Base-by-base conservation (phyloP, 2,113 vertebrate species). In the Lampris megalopsis region DNA sequence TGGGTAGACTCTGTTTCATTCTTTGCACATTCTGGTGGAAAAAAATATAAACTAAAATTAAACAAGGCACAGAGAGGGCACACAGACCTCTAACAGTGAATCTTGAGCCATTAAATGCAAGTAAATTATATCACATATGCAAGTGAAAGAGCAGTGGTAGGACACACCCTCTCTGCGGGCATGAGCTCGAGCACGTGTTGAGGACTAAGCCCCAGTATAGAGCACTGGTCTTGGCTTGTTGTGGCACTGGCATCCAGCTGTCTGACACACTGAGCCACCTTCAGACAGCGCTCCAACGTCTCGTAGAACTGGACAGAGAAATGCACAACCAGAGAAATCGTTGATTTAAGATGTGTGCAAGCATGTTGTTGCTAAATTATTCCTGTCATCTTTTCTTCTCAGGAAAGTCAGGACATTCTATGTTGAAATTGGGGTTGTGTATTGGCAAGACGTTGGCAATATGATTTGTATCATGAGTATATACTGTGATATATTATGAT, bases 221-320 rank as follows among this genome's bases (percentile, higher is more conserved):
- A 60, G 0, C 81, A 88, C 76, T 85, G 89, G 9, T 87, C 63
- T 70, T 87, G 79, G 58, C 76, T 49, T 2, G 74, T 71, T 0
- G 86, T 82, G 57, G 37, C 9, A 63, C 92, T 91, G 3, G 77
- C 86, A 63, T 94, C 88, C 54, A 96, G 85, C 54, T 92, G 90
- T 47, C 63, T 92, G 9, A 88, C 87, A 74, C 95, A 94, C 80
- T 94, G 93, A 45, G 90, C 92, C 72, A 96, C 91, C 13, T 94
- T 73, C 5, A 97, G 84, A 73, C 93, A 95, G 65, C 90, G 94
- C 75, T 97, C 94, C 88, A 97, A 80, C 0, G 92, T 94, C 36
- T 94, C 91, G 69, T 86, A 91, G 81, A 97, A 95, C 96, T 96
- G 67, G 9, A 76, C 0, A 77, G 0, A 63, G 24, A 24, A 24